Evolutionary conservation across 2,888 invertebrate species (phyloP), one percentile per base, ranked within the genome.

Genomic region (Bedellia somnulentella): DNA sequence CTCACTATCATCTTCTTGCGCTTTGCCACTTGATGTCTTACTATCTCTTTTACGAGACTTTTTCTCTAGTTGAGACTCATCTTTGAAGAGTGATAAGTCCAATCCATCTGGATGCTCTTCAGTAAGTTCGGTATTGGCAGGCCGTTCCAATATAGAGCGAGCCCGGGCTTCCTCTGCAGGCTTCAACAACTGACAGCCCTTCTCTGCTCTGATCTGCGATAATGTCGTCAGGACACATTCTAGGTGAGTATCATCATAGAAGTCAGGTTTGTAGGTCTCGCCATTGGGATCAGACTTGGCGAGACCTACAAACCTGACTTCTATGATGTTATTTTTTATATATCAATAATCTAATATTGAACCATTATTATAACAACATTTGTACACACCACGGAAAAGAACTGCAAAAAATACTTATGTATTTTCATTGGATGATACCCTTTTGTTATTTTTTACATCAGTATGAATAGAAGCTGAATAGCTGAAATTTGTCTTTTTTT

Each of bases 161-260:
- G 91, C 90, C 34, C 93, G 80, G 35, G 82, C 79, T 36, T 82
- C 79, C 61, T 94, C 93, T n/a, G 80, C 79, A 27, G 82, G 77
- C 2, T 85, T 84, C 40, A 93, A 76, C 40, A 80, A 67, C 57
- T 82, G 87, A 3, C 64, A 49, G 18, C 73, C 71, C 45, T 85
- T 86, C 34, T 85, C 83, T 22, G 88, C 77, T 46, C 86, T 85
- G 24, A 80, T 79, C 58, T 93, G 67, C 42, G 86, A 87, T 37
- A 94, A 78, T 41, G 91, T 93, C 5, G 93, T 93, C 43, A 89
- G 78, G 56, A 93, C 90, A 59, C 91, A 91, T 58, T 92, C 92
- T 71, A 91, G 90, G 59, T 90, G 87, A 85, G 59, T 93, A 38
- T 81, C 78, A 56, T 94, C 93, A 57, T 92, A 90, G 64, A 93